Base-by-base conservation (phyloP, 1,140 invertebrate genomes). In the Teleopsis dalmanni region DNA sequence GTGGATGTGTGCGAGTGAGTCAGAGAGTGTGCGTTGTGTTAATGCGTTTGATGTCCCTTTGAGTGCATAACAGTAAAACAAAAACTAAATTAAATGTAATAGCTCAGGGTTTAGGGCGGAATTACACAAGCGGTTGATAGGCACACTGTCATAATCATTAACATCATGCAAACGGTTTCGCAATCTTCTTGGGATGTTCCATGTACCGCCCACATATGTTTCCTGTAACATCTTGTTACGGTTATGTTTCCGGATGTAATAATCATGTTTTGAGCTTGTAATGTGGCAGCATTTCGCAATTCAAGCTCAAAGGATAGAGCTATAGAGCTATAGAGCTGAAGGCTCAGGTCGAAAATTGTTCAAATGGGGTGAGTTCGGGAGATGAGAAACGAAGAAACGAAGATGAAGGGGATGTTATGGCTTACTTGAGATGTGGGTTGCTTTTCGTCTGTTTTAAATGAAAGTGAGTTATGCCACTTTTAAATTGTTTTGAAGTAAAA, bases 61-160 rank as follows among this genome's bases (percentile, higher is more conserved):
- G 19, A 41, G 37, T 48, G 22, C 40, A 48, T 48, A 41, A 48
- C 31, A 10, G 27, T 51, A 31, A 60, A 65, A 59, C 55, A 62
- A 58, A 60, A 62, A 57, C 58, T 56, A 60, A 65, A 65, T 57
- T 62, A 59, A 54, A 62, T 11, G 47, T 42, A 40, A 41, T 41
- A 27, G 31, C n/a, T n/a, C n/a, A n/a, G n/a, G n/a, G n/a, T n/a
- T n/a, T n/a, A 37, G 11, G 35, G 7, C 8, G 35, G 7, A 31
- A 31, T 31, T n/a, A 31, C 29, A 31, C 29, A 31, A 37, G 35
- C 35, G 35, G 35, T 37, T 37, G 8, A 16, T 59, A 58, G 62
- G 63, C 62, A 65, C 60, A 60, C 62, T 65, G 62, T 65, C 62
- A 65, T 65, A 65, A 65, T 65, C 62, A 65, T 65, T 62, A 56